Evolutionary conservation across 2,888 invertebrate genomes (phyloP).

Genomic region (Cheilosia variabilis): DNA sequence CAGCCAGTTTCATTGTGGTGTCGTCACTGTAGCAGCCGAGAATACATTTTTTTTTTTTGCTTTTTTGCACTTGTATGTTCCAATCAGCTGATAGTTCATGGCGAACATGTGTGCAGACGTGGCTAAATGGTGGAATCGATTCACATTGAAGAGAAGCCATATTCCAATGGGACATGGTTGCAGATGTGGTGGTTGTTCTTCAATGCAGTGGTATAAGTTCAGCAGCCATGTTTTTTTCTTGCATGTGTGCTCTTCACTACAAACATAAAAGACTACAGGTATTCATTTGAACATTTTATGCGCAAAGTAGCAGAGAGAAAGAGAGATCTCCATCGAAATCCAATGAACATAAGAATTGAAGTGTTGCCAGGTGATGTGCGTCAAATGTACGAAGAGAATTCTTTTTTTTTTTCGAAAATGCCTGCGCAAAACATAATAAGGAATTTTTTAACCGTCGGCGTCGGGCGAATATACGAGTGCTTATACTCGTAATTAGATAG

Average conservation of each 20-base stretch:
- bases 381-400: no score
- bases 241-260: constrained; percentile 29
- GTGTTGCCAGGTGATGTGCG: no score
- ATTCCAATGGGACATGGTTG: not conserved
- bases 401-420: no score
- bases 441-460: no score
- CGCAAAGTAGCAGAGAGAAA: constrained; percentile 20
- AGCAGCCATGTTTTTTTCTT: constrained; percentile 72
- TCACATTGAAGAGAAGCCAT: constrained; percentile 1
- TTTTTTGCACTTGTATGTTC: constrained; percentile 57
- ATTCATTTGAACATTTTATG: constrained; percentile 46
- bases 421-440: no score
- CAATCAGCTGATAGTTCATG: constrained; percentile 66
- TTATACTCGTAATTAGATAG: no score
- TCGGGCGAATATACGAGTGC: no score
- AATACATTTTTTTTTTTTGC: constrained; percentile 18
- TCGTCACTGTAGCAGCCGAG: not conserved
- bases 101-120: constrained; percentile 67
- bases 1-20: not conserved
- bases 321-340: constrained; percentile 12
- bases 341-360: not conserved
- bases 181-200: not conserved
- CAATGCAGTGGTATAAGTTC: constrained; percentile 33
- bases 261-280: constrained; percentile 23
- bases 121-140: constrained; percentile 18